These are phyloP conservation scores for Periparus ater DNA, from an alignment of 2,797 vertebrate species.

Conservation along the genomic window DNA sequence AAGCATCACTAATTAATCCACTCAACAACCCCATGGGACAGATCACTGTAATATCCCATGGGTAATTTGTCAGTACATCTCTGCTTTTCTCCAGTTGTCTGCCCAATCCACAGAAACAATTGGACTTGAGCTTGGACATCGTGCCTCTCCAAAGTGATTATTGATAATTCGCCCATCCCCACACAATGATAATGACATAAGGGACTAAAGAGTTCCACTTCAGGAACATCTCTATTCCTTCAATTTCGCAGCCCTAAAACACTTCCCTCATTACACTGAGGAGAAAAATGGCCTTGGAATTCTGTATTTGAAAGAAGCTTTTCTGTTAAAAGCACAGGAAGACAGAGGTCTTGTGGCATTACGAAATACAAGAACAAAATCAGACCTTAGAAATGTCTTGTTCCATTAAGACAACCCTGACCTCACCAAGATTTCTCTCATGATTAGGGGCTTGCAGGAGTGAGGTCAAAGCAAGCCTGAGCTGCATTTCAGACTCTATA, in stretches of 20 bases:
- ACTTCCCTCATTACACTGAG: not conserved
- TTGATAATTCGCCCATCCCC: not conserved
- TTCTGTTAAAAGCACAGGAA: not conserved
- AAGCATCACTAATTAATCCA: conserved; percentile 48
- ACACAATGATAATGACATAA: not conserved
- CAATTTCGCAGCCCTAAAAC: not conserved
- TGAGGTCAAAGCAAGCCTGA: rapidly evolving
- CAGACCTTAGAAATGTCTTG: not conserved
- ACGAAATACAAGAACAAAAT: not conserved
- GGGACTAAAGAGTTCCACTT: not conserved
- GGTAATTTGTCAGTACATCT: not conserved
- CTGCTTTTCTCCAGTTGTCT: not conserved
- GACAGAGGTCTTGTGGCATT: not conserved
- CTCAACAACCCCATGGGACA: not conserved
- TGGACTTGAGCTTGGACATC: not conserved
- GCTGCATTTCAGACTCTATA: not conserved
- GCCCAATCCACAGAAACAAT: not conserved
- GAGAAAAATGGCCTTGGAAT: not conserved
- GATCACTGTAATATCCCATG: not conserved
- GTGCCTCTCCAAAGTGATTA: not conserved
- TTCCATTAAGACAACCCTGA: not conserved
- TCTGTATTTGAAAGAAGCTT: not conserved
- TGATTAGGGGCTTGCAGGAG: not conserved
- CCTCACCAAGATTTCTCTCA: not conserved
- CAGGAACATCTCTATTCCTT: not conserved